A percentile compares a stretch with the other conserved stretches of the same genome.
Evolutionary conservation across 2,888 invertebrate genomes (phyloP).

Genomic region (Agrochola lota): DNA sequence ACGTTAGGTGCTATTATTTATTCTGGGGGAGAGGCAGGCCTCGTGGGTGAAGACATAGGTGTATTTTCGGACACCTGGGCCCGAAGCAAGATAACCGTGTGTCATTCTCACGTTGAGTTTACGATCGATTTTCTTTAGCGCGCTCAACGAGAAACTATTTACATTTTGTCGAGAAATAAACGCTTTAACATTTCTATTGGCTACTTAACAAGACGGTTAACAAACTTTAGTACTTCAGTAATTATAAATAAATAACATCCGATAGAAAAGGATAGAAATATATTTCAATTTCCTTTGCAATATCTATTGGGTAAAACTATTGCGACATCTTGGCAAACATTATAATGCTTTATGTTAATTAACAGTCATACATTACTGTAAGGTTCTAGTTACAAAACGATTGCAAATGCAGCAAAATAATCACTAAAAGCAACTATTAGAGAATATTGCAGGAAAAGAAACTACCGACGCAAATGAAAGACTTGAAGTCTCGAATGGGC

Average conservation of each 20-base stretch:
- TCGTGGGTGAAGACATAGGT: constrained; percentile 63
- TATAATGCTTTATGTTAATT: constrained; percentile 28
- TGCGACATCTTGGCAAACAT: constrained; percentile 5
- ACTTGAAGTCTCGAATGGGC: constrained; percentile 61
- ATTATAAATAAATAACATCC: constrained; percentile 21
- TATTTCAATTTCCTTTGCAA: constrained; percentile 35
- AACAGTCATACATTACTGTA: constrained; percentile 5
- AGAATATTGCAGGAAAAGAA: constrained; percentile 58
- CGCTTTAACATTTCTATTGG: constrained; percentile 24
- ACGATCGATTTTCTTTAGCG: constrained; percentile 54
- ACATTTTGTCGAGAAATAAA: constrained; percentile 49
- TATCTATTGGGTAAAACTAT: constrained; percentile 17
- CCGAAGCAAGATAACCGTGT: constrained; percentile 58
- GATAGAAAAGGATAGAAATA: constrained; percentile 11
- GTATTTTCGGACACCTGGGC: constrained; percentile 77
- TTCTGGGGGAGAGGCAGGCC: constrained; percentile 44
- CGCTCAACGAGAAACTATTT: constrained; percentile 49
- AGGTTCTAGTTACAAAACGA: constrained; percentile 32
- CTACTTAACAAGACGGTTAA: constrained; percentile 24
- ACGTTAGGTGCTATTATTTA: constrained; percentile 71
- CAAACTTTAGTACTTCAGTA: constrained; percentile 10
- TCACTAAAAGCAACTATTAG: constrained; percentile 26
- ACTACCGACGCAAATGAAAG: constrained; percentile 64
- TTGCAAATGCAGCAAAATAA: constrained; percentile 25
- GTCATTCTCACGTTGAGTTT: constrained; percentile 66